These are phyloP conservation scores for Campoplex nolae DNA, from an alignment of 2,888 invertebrate species.

Conservation along the genomic window DNA sequence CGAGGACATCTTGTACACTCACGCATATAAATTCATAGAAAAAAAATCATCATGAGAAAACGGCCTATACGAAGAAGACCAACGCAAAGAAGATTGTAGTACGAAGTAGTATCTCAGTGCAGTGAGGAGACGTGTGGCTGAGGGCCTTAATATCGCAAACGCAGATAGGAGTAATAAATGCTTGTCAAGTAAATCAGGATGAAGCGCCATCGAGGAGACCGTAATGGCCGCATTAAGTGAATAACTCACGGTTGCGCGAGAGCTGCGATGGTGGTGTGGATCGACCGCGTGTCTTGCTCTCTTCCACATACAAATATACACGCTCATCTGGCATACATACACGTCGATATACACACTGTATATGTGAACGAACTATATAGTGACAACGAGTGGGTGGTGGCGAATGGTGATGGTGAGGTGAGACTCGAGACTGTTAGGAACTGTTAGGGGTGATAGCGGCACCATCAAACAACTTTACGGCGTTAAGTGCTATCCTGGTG, in stretches of 20 bases:
- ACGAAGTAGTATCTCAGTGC: not conserved
- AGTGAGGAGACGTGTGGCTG: constrained; percentile 27
- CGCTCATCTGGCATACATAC: not conserved
- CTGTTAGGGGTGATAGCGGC: constrained; percentile 80
- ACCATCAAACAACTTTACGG: constrained; percentile 82
- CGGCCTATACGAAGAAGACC: constrained; percentile 13
- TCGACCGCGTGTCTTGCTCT: constrained; percentile 65
- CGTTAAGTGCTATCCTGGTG: constrained; percentile 78
- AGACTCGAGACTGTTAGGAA: constrained; percentile 75
- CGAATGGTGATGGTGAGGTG: constrained; percentile 55
- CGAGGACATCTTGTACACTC: not conserved
- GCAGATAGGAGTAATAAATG: constrained; percentile 82
- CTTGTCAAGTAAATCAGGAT: constrained; percentile 84
- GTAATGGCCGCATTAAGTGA: constrained; percentile 84
- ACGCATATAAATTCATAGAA: not conserved
- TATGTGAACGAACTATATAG: not conserved
- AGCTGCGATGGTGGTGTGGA: constrained; percentile 72
- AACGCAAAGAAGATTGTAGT: constrained; percentile 30
- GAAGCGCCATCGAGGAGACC: constrained; percentile 83
- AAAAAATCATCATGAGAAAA: not conserved
- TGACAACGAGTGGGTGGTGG: constrained; percentile 40
- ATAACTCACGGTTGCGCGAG: constrained; percentile 80
- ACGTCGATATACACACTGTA: not conserved
- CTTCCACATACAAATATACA: not conserved
- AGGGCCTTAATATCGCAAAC: constrained; percentile 76